Conservation (phyloP, 2,797 vertebrate species). For the Taeniopygia guttata region DNA sequence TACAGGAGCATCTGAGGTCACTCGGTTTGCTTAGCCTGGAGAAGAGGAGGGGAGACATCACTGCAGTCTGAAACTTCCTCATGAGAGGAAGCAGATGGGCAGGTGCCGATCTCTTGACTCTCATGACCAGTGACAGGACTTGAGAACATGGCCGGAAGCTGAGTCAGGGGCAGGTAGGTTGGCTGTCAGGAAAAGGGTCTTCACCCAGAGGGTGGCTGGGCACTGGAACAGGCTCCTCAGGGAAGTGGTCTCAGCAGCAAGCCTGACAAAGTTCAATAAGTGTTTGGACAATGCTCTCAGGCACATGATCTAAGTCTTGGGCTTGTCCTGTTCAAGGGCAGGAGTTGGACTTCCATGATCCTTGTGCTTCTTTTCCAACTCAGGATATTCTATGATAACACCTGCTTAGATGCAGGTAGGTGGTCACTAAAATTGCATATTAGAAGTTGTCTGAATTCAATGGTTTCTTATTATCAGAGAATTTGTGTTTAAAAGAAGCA, state of each 20-base stretch:
- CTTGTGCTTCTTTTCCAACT: not conserved
- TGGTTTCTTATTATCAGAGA: not conserved
- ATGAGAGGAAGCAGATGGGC: fast-evolving
- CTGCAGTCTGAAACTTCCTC: not conserved
- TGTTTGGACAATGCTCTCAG: not conserved
- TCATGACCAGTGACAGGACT: not conserved
- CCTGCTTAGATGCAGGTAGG: not conserved
- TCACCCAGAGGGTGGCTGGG: not conserved
- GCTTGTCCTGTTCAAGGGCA: not conserved
- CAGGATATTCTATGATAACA: not conserved
- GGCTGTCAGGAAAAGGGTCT: not conserved
- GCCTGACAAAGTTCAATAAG: not conserved
- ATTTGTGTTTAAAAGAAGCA: not conserved
- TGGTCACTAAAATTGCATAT: not conserved
- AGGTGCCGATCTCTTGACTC: not conserved
- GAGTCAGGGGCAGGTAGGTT: not conserved
- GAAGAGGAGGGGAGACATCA: not conserved
- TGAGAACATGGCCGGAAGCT: not conserved
- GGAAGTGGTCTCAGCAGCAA: not conserved
- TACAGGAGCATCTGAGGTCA: not conserved
- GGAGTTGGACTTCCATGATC: not conserved
- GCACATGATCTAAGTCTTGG: not conserved
- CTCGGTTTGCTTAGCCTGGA: not conserved
- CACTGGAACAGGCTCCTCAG: not conserved
- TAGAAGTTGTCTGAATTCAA: not conserved